phyloP scores from a whole-genome alignment of 2,797 vertebrate genomes.

The Galagoides demidoff region DNA sequence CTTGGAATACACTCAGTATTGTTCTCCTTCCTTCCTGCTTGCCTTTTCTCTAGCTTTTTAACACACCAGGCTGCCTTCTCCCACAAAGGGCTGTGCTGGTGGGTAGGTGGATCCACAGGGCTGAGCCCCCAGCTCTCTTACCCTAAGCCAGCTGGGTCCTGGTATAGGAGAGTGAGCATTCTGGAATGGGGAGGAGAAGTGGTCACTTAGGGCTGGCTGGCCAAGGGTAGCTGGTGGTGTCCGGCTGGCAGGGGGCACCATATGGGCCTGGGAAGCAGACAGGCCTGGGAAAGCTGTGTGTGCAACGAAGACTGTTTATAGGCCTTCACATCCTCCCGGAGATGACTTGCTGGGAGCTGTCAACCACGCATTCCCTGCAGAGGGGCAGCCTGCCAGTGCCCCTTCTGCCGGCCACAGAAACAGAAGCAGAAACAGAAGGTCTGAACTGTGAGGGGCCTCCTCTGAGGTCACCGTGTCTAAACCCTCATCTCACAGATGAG shows the following conservation, averaged over 20 bases:
- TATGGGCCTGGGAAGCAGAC: slow-evolving; percentile 52
- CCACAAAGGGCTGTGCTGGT: neutral
- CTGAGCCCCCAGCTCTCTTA: neutral
- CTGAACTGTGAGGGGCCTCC: slow-evolving; percentile 38
- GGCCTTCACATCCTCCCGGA: slow-evolving; percentile 7
- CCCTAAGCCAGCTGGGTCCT: neutral
- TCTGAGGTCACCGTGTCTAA: slow-evolving; percentile 38
- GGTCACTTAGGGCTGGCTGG: slow-evolving; percentile 8
- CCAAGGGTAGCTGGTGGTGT: slow-evolving; percentile 37
- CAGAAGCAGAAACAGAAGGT: slow-evolving; percentile 78
- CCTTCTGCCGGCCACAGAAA: slow-evolving; percentile 72
- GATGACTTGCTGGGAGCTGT: slow-evolving; percentile 77
- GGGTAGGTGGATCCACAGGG: neutral
- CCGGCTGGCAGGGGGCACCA: slow-evolving; percentile 58
- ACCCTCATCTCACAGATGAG: slow-evolving; percentile 56
- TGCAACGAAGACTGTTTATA: neutral
- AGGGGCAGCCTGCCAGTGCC: slow-evolving; percentile 68
- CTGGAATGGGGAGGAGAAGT: slow-evolving; percentile 6
- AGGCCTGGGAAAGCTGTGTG: neutral
- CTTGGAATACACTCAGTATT: neutral
- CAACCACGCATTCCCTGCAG: slow-evolving; percentile 55
- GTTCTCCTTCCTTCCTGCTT: neutral
- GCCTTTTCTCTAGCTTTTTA: neutral
- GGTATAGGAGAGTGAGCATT: neutral
- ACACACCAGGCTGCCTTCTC: neutral